phyloP scores from a whole-genome alignment of 2,888 invertebrate genomes.

The Meta bourneti region DNA sequence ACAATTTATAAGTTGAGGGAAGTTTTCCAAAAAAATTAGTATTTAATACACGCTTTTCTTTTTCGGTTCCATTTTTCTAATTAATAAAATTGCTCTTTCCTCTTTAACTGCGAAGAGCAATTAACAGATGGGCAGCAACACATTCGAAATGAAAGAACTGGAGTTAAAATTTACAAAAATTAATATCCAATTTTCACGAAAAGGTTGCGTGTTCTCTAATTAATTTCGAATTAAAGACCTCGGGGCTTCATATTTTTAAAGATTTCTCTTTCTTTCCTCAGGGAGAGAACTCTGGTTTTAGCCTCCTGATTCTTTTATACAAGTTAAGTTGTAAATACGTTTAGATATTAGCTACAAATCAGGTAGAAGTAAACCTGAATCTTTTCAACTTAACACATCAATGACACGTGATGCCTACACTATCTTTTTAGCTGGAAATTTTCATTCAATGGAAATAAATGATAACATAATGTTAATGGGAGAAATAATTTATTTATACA shows the following conservation, averaged over 20 bases:
- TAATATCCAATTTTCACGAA: constrained; percentile 12
- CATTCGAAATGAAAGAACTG: background rate
- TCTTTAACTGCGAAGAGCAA: background rate
- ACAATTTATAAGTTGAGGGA: constrained; percentile 23
- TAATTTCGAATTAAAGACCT: background rate
- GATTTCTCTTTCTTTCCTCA: background rate
- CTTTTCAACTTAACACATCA: too few relatives aligned
- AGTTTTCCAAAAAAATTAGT: background rate
- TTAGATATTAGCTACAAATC: too few relatives aligned
- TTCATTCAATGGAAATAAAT: too few relatives aligned
- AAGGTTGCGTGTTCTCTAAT: background rate
- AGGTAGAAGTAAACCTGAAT: too few relatives aligned
- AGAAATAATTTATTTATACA: too few relatives aligned
- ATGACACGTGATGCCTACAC: too few relatives aligned
- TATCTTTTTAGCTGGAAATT: too few relatives aligned
- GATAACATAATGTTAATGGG: too few relatives aligned
- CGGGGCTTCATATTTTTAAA: background rate
- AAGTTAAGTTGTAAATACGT: too few relatives aligned
- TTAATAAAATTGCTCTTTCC: constrained; percentile 28
- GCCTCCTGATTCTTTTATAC: background rate
- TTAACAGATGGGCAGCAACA: constrained; percentile 10
- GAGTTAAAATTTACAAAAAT: background rate
- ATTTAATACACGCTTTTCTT: background rate
- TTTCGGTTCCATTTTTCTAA: constrained; percentile 12
- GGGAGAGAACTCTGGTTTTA: background rate